Percentiles rank a stretch among this genome's conserved stretches.
Conservation (phyloP, 2,113 vertebrate species). For the Ifrita kowaldi region DNA sequence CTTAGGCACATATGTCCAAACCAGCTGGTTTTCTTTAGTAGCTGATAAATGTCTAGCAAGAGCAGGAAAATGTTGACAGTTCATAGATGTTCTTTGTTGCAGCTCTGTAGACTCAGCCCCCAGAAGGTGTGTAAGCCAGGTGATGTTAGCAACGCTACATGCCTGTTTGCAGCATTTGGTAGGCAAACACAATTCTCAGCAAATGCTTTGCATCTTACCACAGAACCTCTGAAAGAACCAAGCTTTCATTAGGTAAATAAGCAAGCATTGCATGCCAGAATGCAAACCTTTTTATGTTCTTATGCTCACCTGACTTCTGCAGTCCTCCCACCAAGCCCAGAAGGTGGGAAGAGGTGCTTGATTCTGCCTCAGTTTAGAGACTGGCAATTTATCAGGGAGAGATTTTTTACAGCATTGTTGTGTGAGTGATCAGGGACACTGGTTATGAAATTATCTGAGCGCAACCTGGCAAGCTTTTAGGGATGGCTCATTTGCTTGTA, state of each 20-base stretch:
- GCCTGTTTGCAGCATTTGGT: neutral
- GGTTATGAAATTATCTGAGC: slow-evolving; percentile 2
- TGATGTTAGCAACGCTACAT: neutral
- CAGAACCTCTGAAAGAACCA: neutral
- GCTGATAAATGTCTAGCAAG: neutral
- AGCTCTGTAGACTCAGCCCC: neutral
- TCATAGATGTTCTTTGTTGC: neutral
- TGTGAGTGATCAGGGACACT: neutral
- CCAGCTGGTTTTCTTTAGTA: neutral
- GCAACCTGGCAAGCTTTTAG: slow-evolving; percentile 22
- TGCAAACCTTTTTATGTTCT: neutral
- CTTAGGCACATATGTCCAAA: neutral
- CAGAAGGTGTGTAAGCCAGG: neutral
- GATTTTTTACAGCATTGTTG: neutral
- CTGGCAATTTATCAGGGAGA: neutral
- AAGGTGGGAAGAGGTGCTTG: neutral
- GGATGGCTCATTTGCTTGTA: slow-evolving; percentile 53
- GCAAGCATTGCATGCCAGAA: neutral
- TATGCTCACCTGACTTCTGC: neutral
- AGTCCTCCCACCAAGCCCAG: neutral
- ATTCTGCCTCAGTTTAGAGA: neutral
- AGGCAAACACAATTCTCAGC: neutral
- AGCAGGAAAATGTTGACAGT: neutral
- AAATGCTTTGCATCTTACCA: neutral
- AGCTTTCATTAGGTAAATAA: neutral